A percentile compares a stretch with the other conserved stretches of the same genome.
Evolutionary conservation across 2,888 invertebrate species (phyloP).

Genomic region (Dione vanillae): DNA sequence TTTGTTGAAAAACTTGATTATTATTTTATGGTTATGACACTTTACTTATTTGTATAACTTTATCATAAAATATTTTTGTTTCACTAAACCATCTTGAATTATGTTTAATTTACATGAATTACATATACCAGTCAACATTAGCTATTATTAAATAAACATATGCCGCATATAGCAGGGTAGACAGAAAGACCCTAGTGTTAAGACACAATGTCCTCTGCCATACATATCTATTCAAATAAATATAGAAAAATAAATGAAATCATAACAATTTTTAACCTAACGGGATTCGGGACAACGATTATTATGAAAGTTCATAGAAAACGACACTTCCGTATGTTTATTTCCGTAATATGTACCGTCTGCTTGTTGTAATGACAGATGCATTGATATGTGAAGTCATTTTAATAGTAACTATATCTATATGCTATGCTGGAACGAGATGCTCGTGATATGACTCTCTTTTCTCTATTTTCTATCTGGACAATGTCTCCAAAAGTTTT

Average conservation of each 20-base stretch:
- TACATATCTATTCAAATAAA: too few species aligned
- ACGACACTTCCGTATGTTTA: neutral
- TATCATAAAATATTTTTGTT: too few species aligned
- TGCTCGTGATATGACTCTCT: too few species aligned
- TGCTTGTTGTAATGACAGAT: conserved; percentile 7
- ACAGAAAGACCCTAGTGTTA: neutral
- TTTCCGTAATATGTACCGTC: neutral
- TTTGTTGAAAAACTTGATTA: too few species aligned
- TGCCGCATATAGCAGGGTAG: neutral
- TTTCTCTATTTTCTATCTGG: neutral
- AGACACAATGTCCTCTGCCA: neutral
- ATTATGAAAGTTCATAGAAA: neutral
- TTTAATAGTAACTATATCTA: too few species aligned
- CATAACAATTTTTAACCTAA: too few species aligned
- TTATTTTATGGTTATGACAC: too few species aligned
- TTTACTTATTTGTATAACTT: too few species aligned
- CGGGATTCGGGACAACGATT: neutral
- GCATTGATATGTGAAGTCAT: too few species aligned
- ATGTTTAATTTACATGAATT: neutral
- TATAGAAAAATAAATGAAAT: too few species aligned
- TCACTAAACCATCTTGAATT: too few species aligned
- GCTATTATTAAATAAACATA: neutral
- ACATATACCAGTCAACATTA: neutral
- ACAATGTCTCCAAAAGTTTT: too few species aligned
- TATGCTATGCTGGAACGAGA: neutral